These are phyloP conservation scores for Troilus luridus DNA, from an alignment of 2,888 invertebrate genomes.

Conservation along the genomic window DNA sequence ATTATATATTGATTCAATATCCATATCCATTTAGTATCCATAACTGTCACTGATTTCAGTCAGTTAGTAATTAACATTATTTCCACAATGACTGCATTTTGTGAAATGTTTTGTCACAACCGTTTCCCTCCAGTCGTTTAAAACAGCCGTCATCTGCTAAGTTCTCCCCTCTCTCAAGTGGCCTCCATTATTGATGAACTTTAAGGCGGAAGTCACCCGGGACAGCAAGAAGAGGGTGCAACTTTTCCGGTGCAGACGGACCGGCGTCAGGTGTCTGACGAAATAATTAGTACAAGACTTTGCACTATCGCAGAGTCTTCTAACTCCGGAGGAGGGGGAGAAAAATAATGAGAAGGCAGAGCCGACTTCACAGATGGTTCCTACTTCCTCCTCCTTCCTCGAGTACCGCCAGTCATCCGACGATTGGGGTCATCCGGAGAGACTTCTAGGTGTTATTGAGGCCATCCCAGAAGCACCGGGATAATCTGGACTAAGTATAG, in stretches of 20 bases:
- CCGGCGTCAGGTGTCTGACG: constrained; percentile 37
- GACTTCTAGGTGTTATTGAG: constrained; percentile 33
- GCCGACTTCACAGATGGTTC: background rate
- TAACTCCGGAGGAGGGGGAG: background rate
- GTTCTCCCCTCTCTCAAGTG: background rate
- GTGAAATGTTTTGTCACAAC: background rate
- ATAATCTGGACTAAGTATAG: constrained; percentile 40
- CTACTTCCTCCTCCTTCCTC: constrained; percentile 25
- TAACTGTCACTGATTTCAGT: background rate
- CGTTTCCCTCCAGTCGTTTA: background rate
- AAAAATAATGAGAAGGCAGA: constrained; percentile 26
- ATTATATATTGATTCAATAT: no score
- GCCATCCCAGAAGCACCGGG: background rate
- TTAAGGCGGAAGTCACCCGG: constrained; percentile 13
- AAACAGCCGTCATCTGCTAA: background rate
- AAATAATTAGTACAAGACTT: constrained; percentile 50
- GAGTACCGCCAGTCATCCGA: constrained; percentile 30
- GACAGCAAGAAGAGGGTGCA: background rate
- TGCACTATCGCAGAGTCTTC: constrained; percentile 2
- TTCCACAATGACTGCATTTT: background rate
- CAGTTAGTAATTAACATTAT: background rate
- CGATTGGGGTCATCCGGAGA: constrained; percentile 43
- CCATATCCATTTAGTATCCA: no score
- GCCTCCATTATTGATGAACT: constrained; percentile 40
- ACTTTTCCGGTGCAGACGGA: constrained; percentile 16